Conservation (phyloP, 2,113 vertebrate species). For the Salvelinus alpinus region DNA sequence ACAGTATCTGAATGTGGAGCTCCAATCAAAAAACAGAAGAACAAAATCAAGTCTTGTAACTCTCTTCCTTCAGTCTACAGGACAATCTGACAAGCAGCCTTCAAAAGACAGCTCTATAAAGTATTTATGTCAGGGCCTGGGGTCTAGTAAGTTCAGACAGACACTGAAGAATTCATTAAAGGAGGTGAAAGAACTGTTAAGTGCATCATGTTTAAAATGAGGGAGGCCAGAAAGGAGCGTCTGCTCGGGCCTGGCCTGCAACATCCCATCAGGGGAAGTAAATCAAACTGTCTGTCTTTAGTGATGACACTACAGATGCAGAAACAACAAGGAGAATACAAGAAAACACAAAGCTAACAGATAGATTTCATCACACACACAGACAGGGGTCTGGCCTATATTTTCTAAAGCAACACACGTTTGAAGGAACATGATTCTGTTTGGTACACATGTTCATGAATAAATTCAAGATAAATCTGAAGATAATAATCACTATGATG, state of each 20-base stretch:
- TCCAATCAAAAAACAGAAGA: constrained; percentile 39
- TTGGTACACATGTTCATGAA: not conserved
- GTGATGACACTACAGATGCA: constrained; percentile 62
- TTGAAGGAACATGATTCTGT: not conserved
- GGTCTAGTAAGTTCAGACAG: constrained; percentile 71
- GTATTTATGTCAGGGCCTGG: constrained; percentile 69
- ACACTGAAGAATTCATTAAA: constrained; percentile 77
- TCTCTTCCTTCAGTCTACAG: constrained; percentile 63
- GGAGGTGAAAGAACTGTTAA: constrained; percentile 74
- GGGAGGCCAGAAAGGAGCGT: constrained; percentile 57
- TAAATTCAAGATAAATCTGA: not conserved
- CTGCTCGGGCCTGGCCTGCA: constrained; percentile 28
- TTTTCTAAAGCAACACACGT: not conserved
- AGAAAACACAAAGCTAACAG: constrained; percentile 36
- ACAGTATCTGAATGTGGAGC: constrained; percentile 31
- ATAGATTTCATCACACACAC: constrained; percentile 35
- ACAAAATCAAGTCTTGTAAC: constrained; percentile 51
- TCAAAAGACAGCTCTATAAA: constrained; percentile 76
- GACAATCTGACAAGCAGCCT: constrained; percentile 73
- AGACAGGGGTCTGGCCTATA: constrained; percentile 9
- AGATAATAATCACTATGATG: not conserved
- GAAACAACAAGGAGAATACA: constrained; percentile 37
- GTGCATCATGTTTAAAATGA: constrained; percentile 66
- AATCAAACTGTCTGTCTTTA: constrained; percentile 59
- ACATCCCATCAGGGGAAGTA: constrained; percentile 33